Evolutionary conservation across 2,888 invertebrate genomes (phyloP), one percentile per base, ranked within the genome.

Genomic region (Thysanoteuthis rhombus): DNA sequence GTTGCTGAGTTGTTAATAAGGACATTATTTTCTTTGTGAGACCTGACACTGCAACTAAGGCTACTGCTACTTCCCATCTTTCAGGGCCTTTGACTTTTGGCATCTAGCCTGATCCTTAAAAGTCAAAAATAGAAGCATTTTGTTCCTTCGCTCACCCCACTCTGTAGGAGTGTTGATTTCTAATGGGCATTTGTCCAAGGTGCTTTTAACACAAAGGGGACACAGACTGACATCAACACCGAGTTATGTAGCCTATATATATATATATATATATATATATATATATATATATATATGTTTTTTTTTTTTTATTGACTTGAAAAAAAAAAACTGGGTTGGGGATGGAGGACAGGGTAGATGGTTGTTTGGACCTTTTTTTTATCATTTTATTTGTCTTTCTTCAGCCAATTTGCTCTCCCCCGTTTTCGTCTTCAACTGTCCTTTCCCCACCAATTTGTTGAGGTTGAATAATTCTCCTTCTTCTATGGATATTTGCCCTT

Each of bases 141-240:
- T 75, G 75, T 16, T 12, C 75, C 75, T n/a, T 75, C 12, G 2
- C 19, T 3, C n/a, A 22, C 19, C n/a, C 75, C 12, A 16, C 75
- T 10, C 75, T n/a, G 36, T 75, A 1, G 12, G n/a, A 75, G 75
- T 75, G 75, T 75, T 75, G 75, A 75, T 75, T 75, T 75, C 75
- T 75, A 10, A 16, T 75, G n/a, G 75, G 75, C 75, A 75, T 75
- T n/a, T 75, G 75, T 75, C 75, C 75, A 75, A 75, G 75, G 75
- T 75, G 75, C 75, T 75, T 75, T 75, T 75, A 75, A 75, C 75
- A 75, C n/a, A 75, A 75, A 75, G n/a, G 75, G 75, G 75, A 75
- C 75, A 75, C 75, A 75, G 2, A n/a, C 75, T n/a, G n/a, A 75
- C n/a, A 58, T 58, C 58, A 58, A 58, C 10, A 75, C n/a, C 75